A percentile compares a stretch with the other conserved stretches of the same genome.
phyloP scores from a whole-genome alignment of 2,113 vertebrate genomes.

The Phocoena phocoena region DNA sequence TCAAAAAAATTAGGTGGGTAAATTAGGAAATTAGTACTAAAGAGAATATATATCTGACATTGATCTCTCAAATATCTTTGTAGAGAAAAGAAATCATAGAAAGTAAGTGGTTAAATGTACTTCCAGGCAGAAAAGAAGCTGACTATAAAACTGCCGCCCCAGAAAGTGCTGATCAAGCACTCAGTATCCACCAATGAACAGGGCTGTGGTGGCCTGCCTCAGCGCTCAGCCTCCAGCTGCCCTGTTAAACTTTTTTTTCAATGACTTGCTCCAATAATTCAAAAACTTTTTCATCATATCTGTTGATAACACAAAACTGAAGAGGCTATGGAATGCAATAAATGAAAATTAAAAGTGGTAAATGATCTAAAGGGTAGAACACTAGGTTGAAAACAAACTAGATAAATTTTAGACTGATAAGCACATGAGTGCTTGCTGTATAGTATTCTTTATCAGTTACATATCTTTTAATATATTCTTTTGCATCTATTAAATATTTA shows the following conservation, averaged over 20 bases:
- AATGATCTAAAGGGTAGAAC: slow-evolving; percentile 19
- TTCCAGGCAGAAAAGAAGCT: not conserved
- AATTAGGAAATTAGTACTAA: not conserved
- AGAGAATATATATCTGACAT: not conserved
- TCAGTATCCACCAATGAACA: not conserved
- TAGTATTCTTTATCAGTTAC: not conserved
- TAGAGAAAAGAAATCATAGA: not conserved
- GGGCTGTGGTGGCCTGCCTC: no score
- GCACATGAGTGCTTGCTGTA: not conserved
- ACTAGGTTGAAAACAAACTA: slow-evolving; percentile 4
- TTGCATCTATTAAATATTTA: slow-evolving; percentile 12
- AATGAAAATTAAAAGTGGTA: slow-evolving; percentile 17
- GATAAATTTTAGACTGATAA: not conserved
- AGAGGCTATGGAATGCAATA: not conserved
- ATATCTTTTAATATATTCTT: not conserved
- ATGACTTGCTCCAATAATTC: slow-evolving; percentile 22
- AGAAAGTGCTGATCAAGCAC: not conserved
- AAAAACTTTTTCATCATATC: not conserved
- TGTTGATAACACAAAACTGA: slow-evolving; percentile 24
- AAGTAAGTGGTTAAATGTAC: not conserved
- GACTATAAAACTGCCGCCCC: not conserved
- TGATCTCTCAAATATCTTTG: not conserved
- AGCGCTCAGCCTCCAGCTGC: not conserved
- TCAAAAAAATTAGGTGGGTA: not conserved
- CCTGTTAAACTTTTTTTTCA: not conserved